These are phyloP conservation scores for Anoura caudifer DNA, from an alignment of 2,113 vertebrate species.

Conservation along the genomic window DNA sequence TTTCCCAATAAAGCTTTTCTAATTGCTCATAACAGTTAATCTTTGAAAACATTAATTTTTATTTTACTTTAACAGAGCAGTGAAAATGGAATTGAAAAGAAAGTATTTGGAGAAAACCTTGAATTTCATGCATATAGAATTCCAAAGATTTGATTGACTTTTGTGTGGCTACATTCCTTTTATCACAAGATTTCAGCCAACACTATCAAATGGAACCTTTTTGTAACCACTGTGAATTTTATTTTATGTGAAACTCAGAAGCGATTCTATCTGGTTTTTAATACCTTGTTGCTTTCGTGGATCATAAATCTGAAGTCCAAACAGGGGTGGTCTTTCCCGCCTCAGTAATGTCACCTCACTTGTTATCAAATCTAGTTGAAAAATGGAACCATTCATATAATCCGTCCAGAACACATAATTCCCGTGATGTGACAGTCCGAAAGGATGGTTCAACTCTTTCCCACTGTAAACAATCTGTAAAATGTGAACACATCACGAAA, in stretches of 20 bases:
- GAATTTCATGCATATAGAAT: neutral
- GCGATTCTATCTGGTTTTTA: neutral
- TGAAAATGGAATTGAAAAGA: neutral
- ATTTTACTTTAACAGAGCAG: neutral
- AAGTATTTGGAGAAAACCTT: neutral
- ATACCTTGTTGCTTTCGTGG: constrained; percentile 96
- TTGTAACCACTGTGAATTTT: neutral
- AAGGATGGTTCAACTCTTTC: constrained; percentile 97
- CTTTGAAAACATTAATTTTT: neutral
- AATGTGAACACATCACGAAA: constrained; percentile 55
- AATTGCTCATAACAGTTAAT: neutral
- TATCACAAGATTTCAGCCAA: neutral
- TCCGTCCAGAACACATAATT: constrained; percentile 98
- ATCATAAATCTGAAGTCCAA: constrained; percentile 95
- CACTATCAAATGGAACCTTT: neutral
- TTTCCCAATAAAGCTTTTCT: neutral
- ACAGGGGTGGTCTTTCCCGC: constrained; percentile 94
- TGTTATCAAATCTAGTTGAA: constrained; percentile 92
- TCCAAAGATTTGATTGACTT: neutral
- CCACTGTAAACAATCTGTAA: constrained; percentile 94
- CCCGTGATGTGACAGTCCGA: constrained; percentile 94
- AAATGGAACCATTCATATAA: constrained; percentile 99
- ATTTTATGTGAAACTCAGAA: neutral
- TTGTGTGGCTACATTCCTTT: neutral
- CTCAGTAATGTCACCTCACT: constrained; percentile 91